phyloP scores from a whole-genome alignment of 2,888 invertebrate genomes.

The Oligia strigilis region DNA sequence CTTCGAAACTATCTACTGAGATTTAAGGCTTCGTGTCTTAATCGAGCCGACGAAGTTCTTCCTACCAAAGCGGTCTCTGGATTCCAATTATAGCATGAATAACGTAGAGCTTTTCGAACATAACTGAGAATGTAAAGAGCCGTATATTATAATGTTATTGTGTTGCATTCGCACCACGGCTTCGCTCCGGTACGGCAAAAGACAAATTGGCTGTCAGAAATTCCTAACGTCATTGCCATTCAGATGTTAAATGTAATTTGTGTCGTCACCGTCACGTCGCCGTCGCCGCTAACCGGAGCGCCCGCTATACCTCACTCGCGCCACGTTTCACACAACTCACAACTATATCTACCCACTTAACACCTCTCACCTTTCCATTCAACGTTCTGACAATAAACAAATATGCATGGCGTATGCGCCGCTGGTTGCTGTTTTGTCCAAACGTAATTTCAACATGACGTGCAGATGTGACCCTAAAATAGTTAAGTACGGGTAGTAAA shows the following conservation, averaged over 20 bases:
- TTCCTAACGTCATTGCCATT: conserved; percentile 78
- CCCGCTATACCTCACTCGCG: conserved; percentile 67
- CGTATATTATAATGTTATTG: conserved; percentile 65
- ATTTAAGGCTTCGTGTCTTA: conserved; percentile 60
- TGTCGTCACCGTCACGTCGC: conserved; percentile 70
- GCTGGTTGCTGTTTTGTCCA: conserved; percentile 52
- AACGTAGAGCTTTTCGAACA: conserved; percentile 32
- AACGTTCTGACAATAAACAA: conserved; percentile 63
- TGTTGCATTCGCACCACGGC: conserved; percentile 64
- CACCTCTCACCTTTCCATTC: conserved; percentile 71
- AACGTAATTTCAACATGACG: conserved; percentile 51
- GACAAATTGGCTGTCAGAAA: conserved; percentile 78
- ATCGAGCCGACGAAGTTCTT: conserved; percentile 51
- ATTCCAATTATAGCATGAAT: conserved; percentile 48
- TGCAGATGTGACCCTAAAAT: conserved; percentile 47
- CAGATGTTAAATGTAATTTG: conserved; percentile 78
- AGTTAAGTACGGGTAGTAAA: conserved; percentile 30
- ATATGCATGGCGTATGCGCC: conserved; percentile 55
- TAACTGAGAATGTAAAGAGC: conserved; percentile 51
- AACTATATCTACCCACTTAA: conserved; percentile 52
- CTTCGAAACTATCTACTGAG: conserved; percentile 62
- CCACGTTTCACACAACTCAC: conserved; percentile 63
- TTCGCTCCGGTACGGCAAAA: conserved; percentile 62
- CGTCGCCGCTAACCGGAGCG: conserved; percentile 61
- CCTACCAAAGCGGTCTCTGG: conserved; percentile 25